phyloP scores from a whole-genome alignment of 2,888 invertebrate genomes.

The Meiosimyza decipiens region DNA sequence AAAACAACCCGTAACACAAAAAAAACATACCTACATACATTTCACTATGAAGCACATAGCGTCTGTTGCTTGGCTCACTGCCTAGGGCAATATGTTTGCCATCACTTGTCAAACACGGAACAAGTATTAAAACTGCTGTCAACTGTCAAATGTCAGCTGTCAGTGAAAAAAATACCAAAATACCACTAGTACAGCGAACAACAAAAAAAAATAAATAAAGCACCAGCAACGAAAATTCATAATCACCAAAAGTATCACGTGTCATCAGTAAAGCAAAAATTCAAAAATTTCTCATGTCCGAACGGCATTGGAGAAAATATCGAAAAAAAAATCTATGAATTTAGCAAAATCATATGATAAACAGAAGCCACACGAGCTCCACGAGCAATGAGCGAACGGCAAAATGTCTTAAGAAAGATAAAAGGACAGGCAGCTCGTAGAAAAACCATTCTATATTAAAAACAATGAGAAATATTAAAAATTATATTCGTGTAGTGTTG shows the following conservation, averaged over 20 bases:
- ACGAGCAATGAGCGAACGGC: neutral
- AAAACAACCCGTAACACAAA: no score
- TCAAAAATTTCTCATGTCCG: constrained; percentile 29
- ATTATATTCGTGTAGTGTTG: constrained; percentile 12
- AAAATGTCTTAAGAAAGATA: no score
- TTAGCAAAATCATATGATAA: constrained; percentile 5
- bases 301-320: neutral
- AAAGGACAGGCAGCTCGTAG: no score
- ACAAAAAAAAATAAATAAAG: constrained; percentile 7
- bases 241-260: constrained; percentile 30
- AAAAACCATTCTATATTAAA: no score
- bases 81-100: constrained; percentile 44
- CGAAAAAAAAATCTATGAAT: neutral
- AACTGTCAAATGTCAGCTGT: constrained; percentile 28
- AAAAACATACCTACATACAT: constrained; percentile 5
- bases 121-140: constrained; percentile 26
- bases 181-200: constrained; percentile 13
- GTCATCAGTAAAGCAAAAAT: constrained; percentile 15
- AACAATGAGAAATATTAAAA: constrained; percentile 2
- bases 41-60: neutral
- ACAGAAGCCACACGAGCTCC: constrained; percentile 13
- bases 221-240: constrained; percentile 19
- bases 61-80: neutral
- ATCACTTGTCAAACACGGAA: constrained; percentile 46
- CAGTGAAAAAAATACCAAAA: neutral